Base-by-base conservation (phyloP, 92 coral and sea anemone genomes). In the Umimayanthus chanpuru region DNA sequence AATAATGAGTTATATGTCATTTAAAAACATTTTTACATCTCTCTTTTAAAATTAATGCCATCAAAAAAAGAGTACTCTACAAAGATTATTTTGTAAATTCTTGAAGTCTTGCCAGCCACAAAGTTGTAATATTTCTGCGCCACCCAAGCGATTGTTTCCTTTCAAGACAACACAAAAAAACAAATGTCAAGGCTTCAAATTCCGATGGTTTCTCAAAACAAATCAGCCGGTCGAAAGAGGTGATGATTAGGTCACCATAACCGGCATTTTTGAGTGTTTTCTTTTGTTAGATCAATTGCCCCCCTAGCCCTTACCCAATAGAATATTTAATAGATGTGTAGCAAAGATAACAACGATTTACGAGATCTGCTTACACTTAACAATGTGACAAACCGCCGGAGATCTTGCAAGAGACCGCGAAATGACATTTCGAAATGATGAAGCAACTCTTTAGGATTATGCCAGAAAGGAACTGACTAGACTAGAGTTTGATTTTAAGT, bases 291-390 rank as follows among this genome's bases (percentile, higher is more conserved):
- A 14, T 44, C 40, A 49, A 26, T 25, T 78, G 66, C 40, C 65
- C 26, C 65, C 49, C 80, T 78, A 10, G 26, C 20, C 82, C 21
- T 50, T 25, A 78, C 82, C 82, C 82, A 78, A 78, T 78, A 26
- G 66, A 28, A 43, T 6, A 72, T n/a, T n/a, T 78, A 78, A 49
- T 23, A 25, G 66, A 25, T 21, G 21, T 47, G 41, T 5, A 9
- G 23, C 36, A 78, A 78, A 78, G 82, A 78, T 78, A 78, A 78
- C 66, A 78, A 44, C 82, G 38, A n/a, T 25, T 78, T 78, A 26
- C 39, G 40, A 78, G 82, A 78, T 78, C 82, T 29, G 65, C 20
- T 78, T 78, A 49, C 82, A 78, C 6, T 78, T n/a, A 50, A 78
- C 64, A 21, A 78, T n/a, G 82, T 78, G 82, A 77, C 81, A 36